These are phyloP conservation scores for Norana najaformis DNA, from an alignment of 2,888 invertebrate genomes.

Conservation along the genomic window DNA sequence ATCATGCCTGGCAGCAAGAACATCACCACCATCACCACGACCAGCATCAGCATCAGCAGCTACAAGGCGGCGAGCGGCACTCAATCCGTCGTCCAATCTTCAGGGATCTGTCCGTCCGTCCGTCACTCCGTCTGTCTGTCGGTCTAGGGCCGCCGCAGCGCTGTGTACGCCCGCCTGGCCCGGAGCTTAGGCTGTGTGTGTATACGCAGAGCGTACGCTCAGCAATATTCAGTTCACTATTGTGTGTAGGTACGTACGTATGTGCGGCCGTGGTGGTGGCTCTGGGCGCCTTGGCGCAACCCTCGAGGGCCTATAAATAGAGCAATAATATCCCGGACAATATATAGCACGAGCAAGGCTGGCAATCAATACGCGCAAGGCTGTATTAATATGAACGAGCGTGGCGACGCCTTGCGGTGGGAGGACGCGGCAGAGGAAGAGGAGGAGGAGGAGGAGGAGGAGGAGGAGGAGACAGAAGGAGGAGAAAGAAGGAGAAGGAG, in stretches of 20 bases:
- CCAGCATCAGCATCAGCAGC: background rate
- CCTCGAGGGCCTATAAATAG: background rate
- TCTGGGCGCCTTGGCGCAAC: background rate
- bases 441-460: background rate
- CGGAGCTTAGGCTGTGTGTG: background rate
- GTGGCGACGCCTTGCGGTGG: background rate
- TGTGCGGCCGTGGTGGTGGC: too few relatives aligned
- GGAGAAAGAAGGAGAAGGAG: background rate
- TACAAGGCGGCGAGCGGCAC: background rate
- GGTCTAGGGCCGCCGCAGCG: too few relatives aligned
- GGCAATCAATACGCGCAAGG: background rate
- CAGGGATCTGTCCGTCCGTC: background rate
- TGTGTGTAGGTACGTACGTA: background rate
- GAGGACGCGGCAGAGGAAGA: background rate
- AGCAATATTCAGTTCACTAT: background rate
- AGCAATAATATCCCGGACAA: background rate
- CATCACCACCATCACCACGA: background rate
- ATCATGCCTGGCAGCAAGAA: background rate
- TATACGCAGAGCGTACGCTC: background rate
- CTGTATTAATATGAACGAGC: background rate
- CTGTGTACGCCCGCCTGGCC: background rate
- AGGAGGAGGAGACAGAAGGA: background rate
- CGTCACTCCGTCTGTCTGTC: background rate
- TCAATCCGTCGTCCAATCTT: background rate
- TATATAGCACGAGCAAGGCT: background rate